These are phyloP conservation scores for Tragelaphus scriptus DNA, from an alignment of 2,113 vertebrate genomes.

Conservation along the genomic window DNA sequence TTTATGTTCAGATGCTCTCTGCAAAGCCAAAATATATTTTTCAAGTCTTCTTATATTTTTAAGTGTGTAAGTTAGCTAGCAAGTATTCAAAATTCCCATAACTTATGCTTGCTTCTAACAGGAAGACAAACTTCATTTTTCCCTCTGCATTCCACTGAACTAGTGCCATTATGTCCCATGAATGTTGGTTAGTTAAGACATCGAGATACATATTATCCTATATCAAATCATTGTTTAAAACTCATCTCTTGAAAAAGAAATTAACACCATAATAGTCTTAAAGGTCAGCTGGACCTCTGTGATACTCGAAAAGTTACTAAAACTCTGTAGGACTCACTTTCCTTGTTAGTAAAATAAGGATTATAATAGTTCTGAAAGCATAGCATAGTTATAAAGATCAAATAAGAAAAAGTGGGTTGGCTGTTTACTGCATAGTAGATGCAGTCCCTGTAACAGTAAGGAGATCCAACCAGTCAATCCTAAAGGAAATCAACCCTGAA, in stretches of 20 bases:
- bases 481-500: not conserved
- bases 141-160: not conserved
- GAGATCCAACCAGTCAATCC: not conserved
- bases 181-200: constrained; percentile 6
- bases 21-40: not conserved
- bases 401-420: not conserved
- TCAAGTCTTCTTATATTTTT: not conserved
- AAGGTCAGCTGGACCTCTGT: not conserved
- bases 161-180: not conserved
- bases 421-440: not conserved
- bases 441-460: not conserved
- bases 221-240: not conserved
- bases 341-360: not conserved
- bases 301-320: not conserved
- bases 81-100: not conserved
- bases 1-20: not conserved
- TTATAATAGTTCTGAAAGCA: not conserved
- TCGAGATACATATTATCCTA: not conserved
- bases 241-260: not conserved
- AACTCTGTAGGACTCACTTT: not conserved
- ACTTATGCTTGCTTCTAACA: not conserved
- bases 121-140: not conserved
- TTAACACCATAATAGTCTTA: not conserved
- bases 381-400: not conserved
- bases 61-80: not conserved